Base-by-base conservation (phyloP, 2,888 invertebrate species). In the Crepidodera aurea region DNA sequence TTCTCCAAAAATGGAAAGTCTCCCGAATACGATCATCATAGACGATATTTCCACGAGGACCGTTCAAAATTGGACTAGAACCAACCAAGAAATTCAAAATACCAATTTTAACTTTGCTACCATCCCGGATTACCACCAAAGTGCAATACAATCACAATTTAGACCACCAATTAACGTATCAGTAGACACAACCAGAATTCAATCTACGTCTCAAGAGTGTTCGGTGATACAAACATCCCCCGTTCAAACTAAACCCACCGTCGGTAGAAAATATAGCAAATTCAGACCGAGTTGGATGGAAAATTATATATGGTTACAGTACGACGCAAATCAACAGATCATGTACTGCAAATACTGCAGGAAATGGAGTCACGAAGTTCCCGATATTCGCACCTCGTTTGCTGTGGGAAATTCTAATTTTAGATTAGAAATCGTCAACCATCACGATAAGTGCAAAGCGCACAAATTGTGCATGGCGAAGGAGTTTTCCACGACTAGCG, bases 381-480 rank as follows among this genome's bases (percentile, higher is more conserved):
- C 89, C 10, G 88, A 89, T 64, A 89, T 89, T 72, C 85, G 90
- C 60, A 91, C 91, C n/a, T 90, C 90, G 0, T 91, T 91, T 72
- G 89, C 90, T n/a, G 88, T 88, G 73, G 91, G 91, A 60, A 91
- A 89, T 73, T 85, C 88, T 46, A 91, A 91, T 79, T 91, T 91
- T 80, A 84, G 90, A 54, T 82, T 90, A 64, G 91, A 91, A 82
- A 91, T 91, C 72, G 87, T 91, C 46, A 90, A 91, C 78, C 91
- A 91, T 79, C 91, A 91, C 75, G 88, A 91, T 77, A 90, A 89
- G 77, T 90, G 90, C 78, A 91, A 91, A 79, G 90, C 90, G 27
- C 91, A 91, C 78, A 85, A 87, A 70, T 79, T 90, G 72, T 91
- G 91, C 77, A 80, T 84, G 56, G 81, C 81, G 22, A 83, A 82